These are phyloP conservation scores for Equus przewalskii DNA, from an alignment of 2,113 vertebrate species.

Conservation along the genomic window DNA sequence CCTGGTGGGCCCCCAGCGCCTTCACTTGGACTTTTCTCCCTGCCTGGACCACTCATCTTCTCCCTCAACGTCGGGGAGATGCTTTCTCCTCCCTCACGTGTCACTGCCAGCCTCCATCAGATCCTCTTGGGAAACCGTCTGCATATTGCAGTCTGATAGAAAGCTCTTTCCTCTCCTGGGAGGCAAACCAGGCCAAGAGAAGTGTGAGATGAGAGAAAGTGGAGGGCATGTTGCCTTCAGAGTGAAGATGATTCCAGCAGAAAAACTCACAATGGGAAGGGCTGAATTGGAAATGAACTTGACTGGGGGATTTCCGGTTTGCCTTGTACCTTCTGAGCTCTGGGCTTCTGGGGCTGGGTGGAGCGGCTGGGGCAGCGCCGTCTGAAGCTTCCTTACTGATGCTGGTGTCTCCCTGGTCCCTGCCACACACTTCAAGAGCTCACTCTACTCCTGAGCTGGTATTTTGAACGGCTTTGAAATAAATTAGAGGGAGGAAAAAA, in stretches of 20 bases:
- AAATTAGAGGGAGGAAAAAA: neutral
- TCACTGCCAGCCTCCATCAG: no score
- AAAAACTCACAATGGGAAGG: neutral
- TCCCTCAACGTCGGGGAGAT: accelerated
- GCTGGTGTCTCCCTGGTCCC: neutral
- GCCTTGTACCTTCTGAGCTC: neutral
- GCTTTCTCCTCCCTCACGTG: neutral
- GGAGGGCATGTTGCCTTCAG: no score
- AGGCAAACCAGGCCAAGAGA: no score
- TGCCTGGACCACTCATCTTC: neutral
- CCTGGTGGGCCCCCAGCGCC: accelerated
- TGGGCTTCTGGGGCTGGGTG: neutral
- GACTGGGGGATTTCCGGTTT: neutral
- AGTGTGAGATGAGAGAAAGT: accelerated
- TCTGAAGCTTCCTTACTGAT: neutral
- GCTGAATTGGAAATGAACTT: neutral
- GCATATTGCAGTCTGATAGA: neutral
- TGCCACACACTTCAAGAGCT: neutral
- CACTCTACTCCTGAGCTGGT: neutral
- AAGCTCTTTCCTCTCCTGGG: neutral
- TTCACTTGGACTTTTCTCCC: no score
- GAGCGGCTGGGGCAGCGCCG: accelerated
- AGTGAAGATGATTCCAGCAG: accelerated
- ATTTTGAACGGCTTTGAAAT: constrained; percentile 21
- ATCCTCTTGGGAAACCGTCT: neutral